A percentile compares a stretch with the other conserved stretches of the same genome.
These are phyloP conservation scores for human (Homo sapiens) DNA, from an alignment of 2,113 vertebrate genomes.

Conservation along the genomic window DNA sequence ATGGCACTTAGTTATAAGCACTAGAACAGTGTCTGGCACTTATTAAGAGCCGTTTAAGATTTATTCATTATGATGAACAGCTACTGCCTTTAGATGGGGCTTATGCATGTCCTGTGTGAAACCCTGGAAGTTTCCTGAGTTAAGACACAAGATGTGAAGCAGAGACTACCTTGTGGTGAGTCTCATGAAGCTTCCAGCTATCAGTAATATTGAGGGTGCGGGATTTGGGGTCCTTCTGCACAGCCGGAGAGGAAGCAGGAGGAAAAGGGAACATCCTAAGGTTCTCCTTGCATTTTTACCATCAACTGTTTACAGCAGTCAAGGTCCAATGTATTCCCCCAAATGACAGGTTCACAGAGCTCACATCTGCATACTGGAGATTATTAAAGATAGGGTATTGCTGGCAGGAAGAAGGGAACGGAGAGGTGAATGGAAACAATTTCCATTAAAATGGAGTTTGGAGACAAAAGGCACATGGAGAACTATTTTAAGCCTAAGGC, in stretches of 20 bases:
- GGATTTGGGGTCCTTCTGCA: accelerated
- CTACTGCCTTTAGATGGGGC: neutral
- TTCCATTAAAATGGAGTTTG: conserved; percentile 75
- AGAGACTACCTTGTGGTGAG: neutral
- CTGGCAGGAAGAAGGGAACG: conserved; percentile 58
- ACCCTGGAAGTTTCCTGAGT: neutral
- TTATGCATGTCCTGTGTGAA: neutral
- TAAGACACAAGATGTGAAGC: neutral
- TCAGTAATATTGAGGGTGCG: accelerated
- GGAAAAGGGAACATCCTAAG: neutral
- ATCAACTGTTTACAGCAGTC: neutral
- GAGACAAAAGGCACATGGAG: conserved; percentile 75
- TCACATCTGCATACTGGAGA: conserved; percentile 13
- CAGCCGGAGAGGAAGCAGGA: too few relatives aligned
- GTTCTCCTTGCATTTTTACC: neutral
- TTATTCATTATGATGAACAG: neutral
- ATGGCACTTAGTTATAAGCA: neutral
- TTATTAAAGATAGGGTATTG: conserved; percentile 57
- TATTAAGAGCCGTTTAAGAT: neutral
- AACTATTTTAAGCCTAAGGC: conserved; percentile 82
- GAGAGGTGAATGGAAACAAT: conserved; percentile 73
- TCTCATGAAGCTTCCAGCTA: neutral
- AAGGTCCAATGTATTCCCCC: neutral
- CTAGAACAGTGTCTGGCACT: neutral
- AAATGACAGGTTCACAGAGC: conserved; percentile 43